phyloP scores from a whole-genome alignment of 2,888 invertebrate species.

The Folsomia candida region DNA sequence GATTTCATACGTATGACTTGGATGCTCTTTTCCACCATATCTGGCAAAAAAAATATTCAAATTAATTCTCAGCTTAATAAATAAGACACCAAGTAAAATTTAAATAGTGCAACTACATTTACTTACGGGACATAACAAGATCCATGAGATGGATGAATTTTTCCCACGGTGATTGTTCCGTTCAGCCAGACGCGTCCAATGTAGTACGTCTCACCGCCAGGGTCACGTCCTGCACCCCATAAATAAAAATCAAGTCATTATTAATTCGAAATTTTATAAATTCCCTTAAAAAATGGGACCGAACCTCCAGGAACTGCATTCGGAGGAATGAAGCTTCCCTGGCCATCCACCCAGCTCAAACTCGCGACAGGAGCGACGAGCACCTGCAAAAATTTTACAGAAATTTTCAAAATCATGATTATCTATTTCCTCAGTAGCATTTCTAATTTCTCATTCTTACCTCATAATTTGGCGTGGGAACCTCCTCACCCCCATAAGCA shows the following conservation, averaged over 20 bases:
- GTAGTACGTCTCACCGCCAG: constrained; percentile 28
- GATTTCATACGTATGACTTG: constrained; percentile 33
- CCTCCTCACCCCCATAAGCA: constrained; percentile 25
- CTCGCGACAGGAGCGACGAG: constrained; percentile 33
- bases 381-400: constrained; percentile 15
- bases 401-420: neutral
- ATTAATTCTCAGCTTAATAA: neutral
- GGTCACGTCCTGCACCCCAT: constrained; percentile 24
- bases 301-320: constrained; percentile 27
- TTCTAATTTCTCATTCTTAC: neutral
- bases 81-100: neutral
- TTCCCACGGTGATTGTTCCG: constrained; percentile 38
- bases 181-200: constrained; percentile 33
- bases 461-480: constrained; percentile 17
- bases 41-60: neutral
- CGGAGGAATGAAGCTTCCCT: constrained; percentile 25
- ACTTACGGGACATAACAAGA: constrained; percentile 38
- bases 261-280: neutral
- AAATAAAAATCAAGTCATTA: neutral
- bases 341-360: constrained; percentile 33
- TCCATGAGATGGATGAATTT: constrained; percentile 30
- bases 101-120: neutral
- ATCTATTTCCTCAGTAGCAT: too few species aligned
- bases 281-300: neutral
- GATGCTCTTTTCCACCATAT: constrained; percentile 32